Evolutionary conservation across 2,113 vertebrate genomes (phyloP).

Genomic region (Dicaeum eximium): DNA sequence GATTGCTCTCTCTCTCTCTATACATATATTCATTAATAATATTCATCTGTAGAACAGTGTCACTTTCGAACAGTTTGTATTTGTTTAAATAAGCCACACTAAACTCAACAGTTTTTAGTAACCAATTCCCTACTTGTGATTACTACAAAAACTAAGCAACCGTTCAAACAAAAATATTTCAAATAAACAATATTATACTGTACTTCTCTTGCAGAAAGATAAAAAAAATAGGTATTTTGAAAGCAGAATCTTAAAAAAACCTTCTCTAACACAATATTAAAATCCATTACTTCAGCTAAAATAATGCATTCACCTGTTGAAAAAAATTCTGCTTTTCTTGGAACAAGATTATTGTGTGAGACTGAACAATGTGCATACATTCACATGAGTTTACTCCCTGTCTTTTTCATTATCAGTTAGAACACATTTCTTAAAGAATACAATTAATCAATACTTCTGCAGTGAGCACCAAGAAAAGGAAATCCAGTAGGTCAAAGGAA

Average conservation of each 20-base stretch:
- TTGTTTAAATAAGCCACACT: background rate
- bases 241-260: background rate
- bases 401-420: background rate
- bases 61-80: background rate
- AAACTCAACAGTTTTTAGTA: background rate
- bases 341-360: background rate
- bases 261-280: background rate
- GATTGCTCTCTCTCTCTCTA: background rate
- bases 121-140: background rate
- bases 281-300: background rate
- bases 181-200: background rate
- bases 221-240: background rate
- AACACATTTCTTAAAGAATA: background rate
- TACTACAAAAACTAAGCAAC: background rate
- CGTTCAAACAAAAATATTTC: background rate
- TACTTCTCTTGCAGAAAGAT: background rate
- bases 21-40: background rate
- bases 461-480: background rate
- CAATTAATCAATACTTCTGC: background rate
- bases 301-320: background rate
- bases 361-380: background rate
- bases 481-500: background rate
- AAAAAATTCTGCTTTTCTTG: background rate
- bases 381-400: background rate
- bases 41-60: background rate